Base-by-base conservation (phyloP, 2,888 invertebrate species). In the Galeruca laticollis region DNA sequence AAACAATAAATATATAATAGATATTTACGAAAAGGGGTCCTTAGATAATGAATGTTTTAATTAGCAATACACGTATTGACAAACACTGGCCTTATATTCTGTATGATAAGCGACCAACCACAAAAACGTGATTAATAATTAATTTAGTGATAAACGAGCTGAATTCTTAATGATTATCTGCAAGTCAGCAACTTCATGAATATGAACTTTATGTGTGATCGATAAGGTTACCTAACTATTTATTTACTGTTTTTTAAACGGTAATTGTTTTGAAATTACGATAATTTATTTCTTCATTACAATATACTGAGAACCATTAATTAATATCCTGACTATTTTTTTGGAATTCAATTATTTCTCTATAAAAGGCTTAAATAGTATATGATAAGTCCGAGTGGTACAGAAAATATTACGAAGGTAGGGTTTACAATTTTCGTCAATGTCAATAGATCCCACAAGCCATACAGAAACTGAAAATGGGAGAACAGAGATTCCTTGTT, bases 1-100 rank as follows among this genome's bases (percentile, higher is more conserved):
- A 73, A 71, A 72, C 70, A 75, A 73, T 73, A 75, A 75, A 75
- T 74, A 75, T 73, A 69, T 71, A 75, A 75, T 74, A 75, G 71
- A 69, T 71, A 74, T 70, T 69, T 68, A 60, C 68, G 69, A 71
- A 73, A 74, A 52, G 52, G 76, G 72, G 72, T 70, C 68, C 73
- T 74, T 74, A 73, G 75, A 76, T 78, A 76, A 77, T 75, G 73
- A 75, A 76, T 76, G 75, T 75, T 77, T 78, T 78, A 79, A 79
- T 78, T 79, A 79, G 75, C 77, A 74, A 71, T 75, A 73, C 79
- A 79, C 79, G 79, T 79, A 77, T 75, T 73, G 76, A 71, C 75
- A 73, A 74, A 75, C 75, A 73, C 70, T 59, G 63, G 72, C 65
- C 66, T 68, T 64, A 51, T 68, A 68, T 62, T 73, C 73, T 76